A percentile compares a stretch with the other conserved stretches of the same genome.
These are phyloP conservation scores for Clarias batrachus DNA, from an alignment of 2,113 vertebrate species.

Conservation along the genomic window DNA sequence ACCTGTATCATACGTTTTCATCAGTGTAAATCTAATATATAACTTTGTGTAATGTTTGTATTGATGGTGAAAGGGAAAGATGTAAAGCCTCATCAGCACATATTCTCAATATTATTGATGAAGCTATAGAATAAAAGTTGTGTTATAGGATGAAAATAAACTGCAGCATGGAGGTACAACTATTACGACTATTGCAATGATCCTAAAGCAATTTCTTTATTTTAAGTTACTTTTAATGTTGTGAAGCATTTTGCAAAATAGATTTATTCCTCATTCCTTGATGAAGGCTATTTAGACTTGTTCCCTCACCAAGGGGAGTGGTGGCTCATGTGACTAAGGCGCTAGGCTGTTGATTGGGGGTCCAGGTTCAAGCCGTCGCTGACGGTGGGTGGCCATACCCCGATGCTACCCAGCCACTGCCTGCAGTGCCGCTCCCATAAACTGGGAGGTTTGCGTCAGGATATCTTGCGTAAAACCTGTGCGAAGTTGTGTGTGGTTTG, in stretches of 20 bases:
- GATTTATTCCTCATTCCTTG: neutral
- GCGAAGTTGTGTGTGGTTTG: no score
- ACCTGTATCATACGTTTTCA: neutral
- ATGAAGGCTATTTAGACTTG: neutral
- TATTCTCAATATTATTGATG: neutral
- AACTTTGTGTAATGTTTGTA: neutral
- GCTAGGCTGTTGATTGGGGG: no score
- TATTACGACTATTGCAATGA: neutral
- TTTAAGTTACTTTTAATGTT: neutral
- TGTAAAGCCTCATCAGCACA: neutral
- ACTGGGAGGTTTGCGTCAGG: no score
- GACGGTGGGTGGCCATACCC: no score
- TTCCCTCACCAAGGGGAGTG: neutral
- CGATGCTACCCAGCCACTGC: no score
- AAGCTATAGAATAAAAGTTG: neutral
- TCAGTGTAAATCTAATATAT: neutral
- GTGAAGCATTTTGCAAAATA: neutral
- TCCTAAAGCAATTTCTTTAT: neutral
- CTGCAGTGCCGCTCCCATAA: no score
- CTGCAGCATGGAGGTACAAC: neutral
- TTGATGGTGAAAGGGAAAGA: neutral
- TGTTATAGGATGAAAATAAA: neutral
- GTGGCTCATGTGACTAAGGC: no score
- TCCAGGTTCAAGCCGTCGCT: no score
- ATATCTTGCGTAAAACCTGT: no score